These are phyloP conservation scores for Salticus scenicus DNA, from an alignment of 2,888 invertebrate species.

Conservation along the genomic window DNA sequence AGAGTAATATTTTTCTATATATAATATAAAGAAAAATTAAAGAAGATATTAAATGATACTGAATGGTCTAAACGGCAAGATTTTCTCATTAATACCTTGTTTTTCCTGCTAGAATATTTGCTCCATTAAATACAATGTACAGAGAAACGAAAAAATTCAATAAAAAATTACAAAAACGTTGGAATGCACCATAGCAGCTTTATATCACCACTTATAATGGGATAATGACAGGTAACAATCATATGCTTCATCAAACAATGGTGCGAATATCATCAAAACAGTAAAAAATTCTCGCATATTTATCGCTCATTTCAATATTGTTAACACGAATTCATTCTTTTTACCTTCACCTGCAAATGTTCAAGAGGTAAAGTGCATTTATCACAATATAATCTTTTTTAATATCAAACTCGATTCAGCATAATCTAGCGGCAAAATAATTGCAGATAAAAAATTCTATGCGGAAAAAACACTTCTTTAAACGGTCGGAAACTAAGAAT, in stretches of 20 bases:
- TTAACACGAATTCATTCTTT: background rate
- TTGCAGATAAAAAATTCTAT: background rate
- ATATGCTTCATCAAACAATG: background rate
- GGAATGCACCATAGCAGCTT: too few relatives aligned
- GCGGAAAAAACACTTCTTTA: background rate
- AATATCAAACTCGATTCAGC: background rate
- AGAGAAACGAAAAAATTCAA: too few relatives aligned
- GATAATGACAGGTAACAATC: too few relatives aligned
- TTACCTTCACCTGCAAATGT: background rate
- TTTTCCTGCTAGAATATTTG: too few relatives aligned
- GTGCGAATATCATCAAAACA: background rate
- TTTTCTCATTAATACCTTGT: too few relatives aligned
- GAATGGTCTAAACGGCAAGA: too few relatives aligned
- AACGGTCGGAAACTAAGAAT: background rate
- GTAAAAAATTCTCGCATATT: background rate
- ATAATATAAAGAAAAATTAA: too few relatives aligned
- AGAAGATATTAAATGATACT: too few relatives aligned
- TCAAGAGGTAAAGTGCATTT: background rate
- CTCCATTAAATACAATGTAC: too few relatives aligned
- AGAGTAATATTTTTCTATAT: too few relatives aligned
- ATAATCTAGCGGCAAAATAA: background rate
- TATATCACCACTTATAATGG: too few relatives aligned
- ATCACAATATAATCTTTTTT: conserved; percentile 2
- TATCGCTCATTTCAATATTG: background rate
- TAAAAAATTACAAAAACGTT: too few relatives aligned